Base-by-base conservation (phyloP, 2,113 vertebrate genomes). In the Hippopotamus amphibius region DNA sequence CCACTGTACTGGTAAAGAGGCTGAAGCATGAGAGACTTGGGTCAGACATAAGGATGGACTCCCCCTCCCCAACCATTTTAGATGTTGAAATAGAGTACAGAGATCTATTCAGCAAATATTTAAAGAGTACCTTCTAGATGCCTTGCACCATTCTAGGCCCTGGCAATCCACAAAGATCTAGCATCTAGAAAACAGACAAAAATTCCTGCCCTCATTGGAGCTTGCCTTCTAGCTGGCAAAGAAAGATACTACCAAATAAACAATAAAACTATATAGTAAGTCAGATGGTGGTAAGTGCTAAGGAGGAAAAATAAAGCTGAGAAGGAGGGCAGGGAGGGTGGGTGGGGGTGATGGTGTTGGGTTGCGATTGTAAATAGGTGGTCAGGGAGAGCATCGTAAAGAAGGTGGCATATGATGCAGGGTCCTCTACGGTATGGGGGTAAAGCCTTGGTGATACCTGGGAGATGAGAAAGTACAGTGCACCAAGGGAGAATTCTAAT, bases 111-210 rank as follows among this genome's bases (percentile, higher is more conserved):
- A 87, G 65, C 26, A 79, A 26, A 88, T 55, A 90, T 22, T 82
- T 79, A 90, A n/a, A 68, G 74, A 84, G 24, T 90, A 69, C 41
- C 14, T 66, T 14, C 13, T 43, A 61, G 77, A 71, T 82, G 13
- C 33, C 46, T 28, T 74, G 24, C 43, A 43, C 95, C 82, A 74
- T 74, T 87, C 33, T 66, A 85, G 46, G 66, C 68, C 11, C 65
- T 93, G 59, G 88, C 48, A 91, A 92, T 57, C 50, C 46, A 89
- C 28, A 30, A 33, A 71, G 83, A 87, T 76, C 68, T 90, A 66
- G 53, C 88, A 77, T 83, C 57, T 80, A 77, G 81, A 65, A 63
- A n/a, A 84, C 15, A 94, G 15, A 55, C 3, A 84, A 69, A 91
- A 90, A 65, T 55, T 16, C 15, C 24, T 79, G 22, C 15, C 41